Evolutionary conservation across 2,888 invertebrate genomes (phyloP), one percentile per base, ranked within the genome.

Genomic region (Pristionchus mayeri): DNA sequence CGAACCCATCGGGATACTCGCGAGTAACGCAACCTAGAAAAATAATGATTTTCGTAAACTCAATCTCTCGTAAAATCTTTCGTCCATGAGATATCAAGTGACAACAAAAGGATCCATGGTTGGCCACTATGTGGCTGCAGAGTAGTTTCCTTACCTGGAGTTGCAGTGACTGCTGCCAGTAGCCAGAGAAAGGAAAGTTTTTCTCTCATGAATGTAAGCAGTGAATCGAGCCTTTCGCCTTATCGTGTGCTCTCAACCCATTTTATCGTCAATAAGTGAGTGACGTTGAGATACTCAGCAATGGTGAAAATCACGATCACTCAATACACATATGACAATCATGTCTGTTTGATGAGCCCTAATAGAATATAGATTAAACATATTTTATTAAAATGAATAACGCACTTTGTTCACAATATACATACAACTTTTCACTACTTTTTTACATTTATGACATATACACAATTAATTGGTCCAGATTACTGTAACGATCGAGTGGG

Each of bases 401-500:
- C n/a, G n/a, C n/a, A n/a, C n/a, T n/a, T n/a, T n/a, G n/a, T n/a
- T n/a, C n/a, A n/a, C n/a, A n/a, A n/a, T n/a, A n/a, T n/a, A n/a
- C n/a, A n/a, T n/a, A n/a, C n/a, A n/a, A n/a, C n/a, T n/a, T n/a
- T n/a, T n/a, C n/a, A n/a, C n/a, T n/a, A n/a, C n/a, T n/a, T n/a
- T n/a, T n/a, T n/a, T n/a, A n/a, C n/a, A n/a, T n/a, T n/a, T n/a
- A n/a, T n/a, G n/a, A n/a, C n/a, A n/a, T n/a, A n/a, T n/a, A n/a
- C n/a, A n/a, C n/a, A n/a, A n/a, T n/a, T n/a, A n/a, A n/a, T n/a
- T n/a, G n/a, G n/a, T 86, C 90, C 90, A 90, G 24, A 90, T 52
- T 6, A 89, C 63, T 2, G 90, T 89, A 18, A 86, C 85, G 75
- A 90, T 87, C 2, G 88, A 88, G 60, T 84, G 83, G 3, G 88